Evolutionary conservation across 64 coral and sea anemone species (phyloP).

Genomic region (Montipora foliosa): DNA sequence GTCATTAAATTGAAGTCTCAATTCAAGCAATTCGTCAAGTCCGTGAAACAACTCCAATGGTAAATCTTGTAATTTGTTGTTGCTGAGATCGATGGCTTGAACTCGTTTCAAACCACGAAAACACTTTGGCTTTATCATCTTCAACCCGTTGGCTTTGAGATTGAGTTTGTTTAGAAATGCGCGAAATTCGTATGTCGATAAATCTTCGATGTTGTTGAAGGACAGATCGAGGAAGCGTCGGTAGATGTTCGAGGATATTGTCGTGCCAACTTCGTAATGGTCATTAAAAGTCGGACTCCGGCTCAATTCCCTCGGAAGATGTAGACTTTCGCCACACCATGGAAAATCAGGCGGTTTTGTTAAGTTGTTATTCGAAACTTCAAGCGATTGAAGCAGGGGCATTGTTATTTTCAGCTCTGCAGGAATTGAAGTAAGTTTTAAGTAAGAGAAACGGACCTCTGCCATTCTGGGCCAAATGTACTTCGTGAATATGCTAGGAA

Average conservation of each 20-base stretch:
- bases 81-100: conserved; percentile 72
- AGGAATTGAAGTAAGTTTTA: conserved; percentile 42
- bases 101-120: conserved; percentile 52
- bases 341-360: conserved; percentile 71
- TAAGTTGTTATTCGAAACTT: conserved; percentile 49
- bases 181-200: conserved; percentile 44
- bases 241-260: conserved; percentile 53
- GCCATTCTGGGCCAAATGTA: conserved; percentile 73
- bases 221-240: conserved; percentile 73
- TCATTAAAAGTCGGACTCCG: conserved; percentile 48
- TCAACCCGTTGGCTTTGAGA: conserved; percentile 70
- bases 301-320: conserved; percentile 67
- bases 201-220: conserved; percentile 73
- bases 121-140: conserved; percentile 22
- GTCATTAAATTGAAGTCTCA: conserved; percentile 72
- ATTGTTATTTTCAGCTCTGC: conserved; percentile 41
- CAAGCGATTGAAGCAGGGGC: conserved; percentile 73
- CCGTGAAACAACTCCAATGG: conserved; percentile 59
- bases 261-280: conserved; percentile 64
- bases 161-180: conserved; percentile 71
- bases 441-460: conserved; percentile 35
- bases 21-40: conserved; percentile 22
- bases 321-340: conserved; percentile 31
- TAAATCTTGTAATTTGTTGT: conserved; percentile 46
- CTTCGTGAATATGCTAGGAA: conserved; percentile 30